Evolutionary conservation across 2,888 invertebrate genomes (phyloP).

Genomic region (Latheticus oryzae): DNA sequence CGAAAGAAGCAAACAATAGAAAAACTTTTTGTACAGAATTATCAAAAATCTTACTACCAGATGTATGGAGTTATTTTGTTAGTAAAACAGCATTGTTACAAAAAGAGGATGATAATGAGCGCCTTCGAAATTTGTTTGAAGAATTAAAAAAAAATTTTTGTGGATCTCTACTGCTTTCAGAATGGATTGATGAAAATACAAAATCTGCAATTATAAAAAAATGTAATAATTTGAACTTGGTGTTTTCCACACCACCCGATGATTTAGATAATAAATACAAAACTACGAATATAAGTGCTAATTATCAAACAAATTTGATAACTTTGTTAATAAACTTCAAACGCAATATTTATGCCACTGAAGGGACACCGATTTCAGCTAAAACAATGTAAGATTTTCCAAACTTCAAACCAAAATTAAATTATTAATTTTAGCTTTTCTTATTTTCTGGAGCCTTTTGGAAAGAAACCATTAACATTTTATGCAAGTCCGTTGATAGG

Average conservation of each 20-base stretch:
- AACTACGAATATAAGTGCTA: slow-evolving; percentile 7
- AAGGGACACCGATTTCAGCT: slow-evolving; percentile 16
- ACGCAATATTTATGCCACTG: slow-evolving; percentile 9
- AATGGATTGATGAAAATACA: slow-evolving; percentile 46
- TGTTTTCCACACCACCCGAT: slow-evolving; percentile 29
- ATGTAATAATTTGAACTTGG: slow-evolving; percentile 40
- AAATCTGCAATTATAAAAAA: slow-evolving; percentile 38
- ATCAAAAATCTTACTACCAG: slow-evolving; percentile 47
- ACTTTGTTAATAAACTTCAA: slow-evolving; percentile 10
- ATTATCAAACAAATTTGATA: slow-evolving; percentile 28
- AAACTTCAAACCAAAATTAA: background rate
- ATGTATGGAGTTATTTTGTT: slow-evolving; percentile 32
- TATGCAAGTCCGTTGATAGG: slow-evolving; percentile 27
- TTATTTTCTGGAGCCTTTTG: slow-evolving; percentile 29
- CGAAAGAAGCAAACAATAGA: slow-evolving; percentile 42
- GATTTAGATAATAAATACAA: slow-evolving; percentile 2
- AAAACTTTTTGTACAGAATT: slow-evolving; percentile 50
- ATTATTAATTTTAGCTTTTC: slow-evolving; percentile 32
- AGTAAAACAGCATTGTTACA: background rate
- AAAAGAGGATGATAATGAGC: background rate
- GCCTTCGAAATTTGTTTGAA: slow-evolving; percentile 39
- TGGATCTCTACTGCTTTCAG: slow-evolving; percentile 28
- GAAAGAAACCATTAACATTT: slow-evolving; percentile 26
- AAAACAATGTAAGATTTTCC: slow-evolving; percentile 18
- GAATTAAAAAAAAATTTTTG: slow-evolving; percentile 38